phyloP scores from a whole-genome alignment of 2,797 vertebrate genomes.

The Brotula barbata region DNA sequence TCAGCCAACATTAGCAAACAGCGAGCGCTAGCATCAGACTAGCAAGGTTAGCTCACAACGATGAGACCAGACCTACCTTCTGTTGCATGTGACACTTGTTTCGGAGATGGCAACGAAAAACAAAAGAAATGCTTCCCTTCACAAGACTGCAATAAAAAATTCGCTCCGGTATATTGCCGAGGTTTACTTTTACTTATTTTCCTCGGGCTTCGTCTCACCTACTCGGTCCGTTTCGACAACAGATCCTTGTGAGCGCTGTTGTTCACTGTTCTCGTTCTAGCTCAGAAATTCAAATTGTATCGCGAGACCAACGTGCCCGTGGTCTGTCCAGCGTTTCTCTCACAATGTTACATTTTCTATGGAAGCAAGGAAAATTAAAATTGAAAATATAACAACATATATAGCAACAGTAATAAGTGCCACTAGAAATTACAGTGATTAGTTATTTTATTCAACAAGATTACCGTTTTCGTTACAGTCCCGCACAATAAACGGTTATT shows the following conservation, averaged over 20 bases:
- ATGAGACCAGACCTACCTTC: conserved; percentile 75
- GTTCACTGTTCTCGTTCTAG: conserved; percentile 62
- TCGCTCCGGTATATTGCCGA: conserved; percentile 4
- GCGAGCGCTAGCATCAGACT: conserved; percentile 61
- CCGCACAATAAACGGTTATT: no score
- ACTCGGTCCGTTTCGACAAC: conserved; percentile 63
- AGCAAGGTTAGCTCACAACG: conserved; percentile 62
- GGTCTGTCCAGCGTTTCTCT: no score
- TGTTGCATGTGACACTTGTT: conserved; percentile 63
- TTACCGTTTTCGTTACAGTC: no score
- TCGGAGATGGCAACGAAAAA: conserved; percentile 25
- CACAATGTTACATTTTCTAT: no score
- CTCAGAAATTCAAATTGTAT: conserved; percentile 71
- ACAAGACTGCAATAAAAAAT: background rate
- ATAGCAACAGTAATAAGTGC: no score
- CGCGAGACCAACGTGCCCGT: conserved; percentile 68
- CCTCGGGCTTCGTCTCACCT: conserved; percentile 64
- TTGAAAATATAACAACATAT: no score
- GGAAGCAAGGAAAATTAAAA: no score
- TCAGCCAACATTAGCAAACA: conserved; percentile 53
- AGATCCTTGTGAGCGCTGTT: conserved; percentile 60
- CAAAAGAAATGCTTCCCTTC: conserved; percentile 9
- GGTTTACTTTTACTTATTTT: conserved; percentile 55
- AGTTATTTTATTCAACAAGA: no score
- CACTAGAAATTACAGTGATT: no score